phyloP scores from a whole-genome alignment of 92 coral and sea anemone species.

The Hydrozoanthus gracilis region DNA sequence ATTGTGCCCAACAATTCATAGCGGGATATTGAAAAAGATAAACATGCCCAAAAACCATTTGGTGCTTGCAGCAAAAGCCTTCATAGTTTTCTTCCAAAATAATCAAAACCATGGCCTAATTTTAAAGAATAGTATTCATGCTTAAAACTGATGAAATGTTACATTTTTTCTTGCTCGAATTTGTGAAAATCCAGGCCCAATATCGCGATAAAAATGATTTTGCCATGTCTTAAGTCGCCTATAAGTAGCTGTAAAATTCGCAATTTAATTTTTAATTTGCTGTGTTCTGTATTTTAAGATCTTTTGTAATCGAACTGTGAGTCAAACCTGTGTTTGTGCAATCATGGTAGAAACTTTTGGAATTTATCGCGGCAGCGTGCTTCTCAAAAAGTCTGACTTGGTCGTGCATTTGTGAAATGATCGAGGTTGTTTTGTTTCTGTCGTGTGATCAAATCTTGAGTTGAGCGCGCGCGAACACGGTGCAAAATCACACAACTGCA shows the following conservation, averaged over 20 bases:
- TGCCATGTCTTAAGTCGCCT: slow-evolving; percentile 18
- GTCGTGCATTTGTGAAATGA: neutral
- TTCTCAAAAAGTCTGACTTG: neutral
- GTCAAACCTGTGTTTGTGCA: too few species aligned
- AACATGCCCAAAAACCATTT: slow-evolving; percentile 14
- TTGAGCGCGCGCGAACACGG: slow-evolving; percentile 11
- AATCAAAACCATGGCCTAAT: too few species aligned
- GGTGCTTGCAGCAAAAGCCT: neutral
- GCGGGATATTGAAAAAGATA: slow-evolving; percentile 29
- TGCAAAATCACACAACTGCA: slow-evolving; percentile 12
- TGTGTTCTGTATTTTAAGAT: neutral
- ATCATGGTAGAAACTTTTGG: too few species aligned
- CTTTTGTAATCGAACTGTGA: too few species aligned
- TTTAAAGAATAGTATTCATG: neutral
- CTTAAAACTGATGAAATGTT: too few species aligned
- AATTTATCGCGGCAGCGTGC: neutral
- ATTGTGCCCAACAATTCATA: slow-evolving; percentile 21
- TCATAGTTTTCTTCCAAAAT: too few species aligned
- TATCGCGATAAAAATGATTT: neutral
- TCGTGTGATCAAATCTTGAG: neutral
- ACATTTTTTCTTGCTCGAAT: too few species aligned
- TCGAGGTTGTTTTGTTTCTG: slow-evolving; percentile 27
- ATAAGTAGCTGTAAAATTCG: slow-evolving; percentile 25
- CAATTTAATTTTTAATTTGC: slow-evolving; percentile 44
- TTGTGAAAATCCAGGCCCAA: neutral